A percentile compares a stretch with the other conserved stretches of the same genome.
Evolutionary conservation across 35 echinoderm and acorn worm species (phyloP).

Genomic region (Apostichopus parvimensis): DNA sequence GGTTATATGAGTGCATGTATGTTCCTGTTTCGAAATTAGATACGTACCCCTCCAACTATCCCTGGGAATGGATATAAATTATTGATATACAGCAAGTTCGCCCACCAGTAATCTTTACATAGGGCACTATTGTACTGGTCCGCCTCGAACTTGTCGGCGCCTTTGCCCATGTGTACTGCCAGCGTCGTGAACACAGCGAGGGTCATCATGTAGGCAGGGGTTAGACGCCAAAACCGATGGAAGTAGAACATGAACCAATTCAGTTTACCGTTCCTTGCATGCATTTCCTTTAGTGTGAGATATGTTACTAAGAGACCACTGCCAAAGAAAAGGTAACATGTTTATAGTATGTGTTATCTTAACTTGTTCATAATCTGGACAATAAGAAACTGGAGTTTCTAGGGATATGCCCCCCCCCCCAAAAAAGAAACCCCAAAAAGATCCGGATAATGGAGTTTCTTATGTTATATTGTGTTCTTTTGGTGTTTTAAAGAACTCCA

Average conservation of each 20-base stretch:
- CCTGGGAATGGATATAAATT: conserved; percentile 79
- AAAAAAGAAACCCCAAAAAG: too few relatives aligned
- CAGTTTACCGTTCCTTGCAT: conserved; percentile 59
- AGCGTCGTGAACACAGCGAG: conserved; percentile 53
- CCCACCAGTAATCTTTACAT: conserved; percentile 91
- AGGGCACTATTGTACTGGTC: not conserved
- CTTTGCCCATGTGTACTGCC: conserved; percentile 58
- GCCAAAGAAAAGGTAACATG: not conserved
- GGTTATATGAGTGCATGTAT: too few relatives aligned
- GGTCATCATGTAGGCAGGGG: conserved; percentile 78
- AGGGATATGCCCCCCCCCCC: too few relatives aligned
- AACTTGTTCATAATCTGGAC: too few relatives aligned
- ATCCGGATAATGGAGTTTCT: too few relatives aligned
- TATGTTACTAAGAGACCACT: conserved; percentile 86
- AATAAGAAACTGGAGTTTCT: too few relatives aligned
- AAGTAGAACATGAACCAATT: conserved; percentile 83
- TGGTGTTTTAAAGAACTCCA: too few relatives aligned
- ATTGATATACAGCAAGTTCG: conserved; percentile 88
- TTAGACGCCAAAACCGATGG: conserved; percentile 79
- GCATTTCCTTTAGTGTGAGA: conserved; percentile 69
- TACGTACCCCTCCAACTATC: too few relatives aligned
- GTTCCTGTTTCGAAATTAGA: too few relatives aligned
- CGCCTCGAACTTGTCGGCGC: not conserved
- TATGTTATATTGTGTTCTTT: too few relatives aligned
- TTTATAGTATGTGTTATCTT: too few relatives aligned